These are phyloP conservation scores for Plecturocebus donacophilus DNA, from an alignment of 2,113 vertebrate species.

Conservation along the genomic window DNA sequence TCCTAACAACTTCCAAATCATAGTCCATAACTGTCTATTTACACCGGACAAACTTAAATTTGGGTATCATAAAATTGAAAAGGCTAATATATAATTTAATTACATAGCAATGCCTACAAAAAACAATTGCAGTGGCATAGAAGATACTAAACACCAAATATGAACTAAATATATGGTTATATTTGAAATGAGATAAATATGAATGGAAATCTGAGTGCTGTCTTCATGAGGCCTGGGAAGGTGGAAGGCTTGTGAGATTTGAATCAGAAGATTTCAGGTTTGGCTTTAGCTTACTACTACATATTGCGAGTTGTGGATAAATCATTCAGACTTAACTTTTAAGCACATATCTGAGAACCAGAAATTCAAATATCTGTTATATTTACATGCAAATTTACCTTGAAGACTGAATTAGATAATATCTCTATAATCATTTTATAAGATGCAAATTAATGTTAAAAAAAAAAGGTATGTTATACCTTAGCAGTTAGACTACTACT, in stretches of 20 bases:
- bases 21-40: not conserved
- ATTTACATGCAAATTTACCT: not conserved
- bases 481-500: no score
- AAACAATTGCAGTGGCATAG: not conserved
- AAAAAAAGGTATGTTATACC: not conserved
- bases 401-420: slow-evolving; percentile 1
- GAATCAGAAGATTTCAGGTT: not conserved
- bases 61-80: not conserved
- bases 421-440: not conserved
- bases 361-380: slow-evolving; percentile 11
- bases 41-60: not conserved
- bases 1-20: not conserved
- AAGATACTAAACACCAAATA: not conserved
- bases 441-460: not conserved
- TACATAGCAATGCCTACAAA: not conserved
- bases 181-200: not conserved
- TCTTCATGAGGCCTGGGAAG: not conserved
- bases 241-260: not conserved
- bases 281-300: not conserved
- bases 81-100: not conserved
- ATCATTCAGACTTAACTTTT: not conserved
- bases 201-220: not conserved
- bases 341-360: not conserved
- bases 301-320: not conserved
- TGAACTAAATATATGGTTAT: not conserved